Conservation (phyloP, 1,140 invertebrate species). For the Megalopta genalis region DNA sequence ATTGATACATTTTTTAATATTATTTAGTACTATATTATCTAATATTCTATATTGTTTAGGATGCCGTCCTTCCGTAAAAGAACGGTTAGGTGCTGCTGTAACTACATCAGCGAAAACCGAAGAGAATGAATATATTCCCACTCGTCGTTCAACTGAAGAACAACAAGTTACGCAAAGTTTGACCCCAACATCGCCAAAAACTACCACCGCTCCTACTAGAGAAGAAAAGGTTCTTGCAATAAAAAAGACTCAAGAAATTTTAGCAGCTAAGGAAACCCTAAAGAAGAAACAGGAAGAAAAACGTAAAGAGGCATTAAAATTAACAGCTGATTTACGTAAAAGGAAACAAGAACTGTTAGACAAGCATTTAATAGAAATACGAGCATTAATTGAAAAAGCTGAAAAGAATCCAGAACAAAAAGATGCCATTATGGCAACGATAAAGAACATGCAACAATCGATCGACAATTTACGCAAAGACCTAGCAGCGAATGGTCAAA, state of each 20-base stretch:
- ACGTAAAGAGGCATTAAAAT: conserved; percentile 85
- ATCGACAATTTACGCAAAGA: conserved; percentile 89
- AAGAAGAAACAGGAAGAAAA: conserved; percentile 86
- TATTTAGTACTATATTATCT: background rate
- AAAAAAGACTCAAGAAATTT: conserved; percentile 84
- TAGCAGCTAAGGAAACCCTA: conserved; percentile 82
- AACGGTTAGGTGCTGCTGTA: conserved; percentile 74
- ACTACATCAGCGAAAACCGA: conserved; percentile 69
- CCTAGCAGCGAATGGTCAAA: conserved; percentile 79
- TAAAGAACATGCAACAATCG: conserved; percentile 87
- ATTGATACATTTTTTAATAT: background rate
- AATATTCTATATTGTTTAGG: conserved; percentile 40
- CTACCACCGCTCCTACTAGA: conserved; percentile 59
- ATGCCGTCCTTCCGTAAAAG: conserved; percentile 76
- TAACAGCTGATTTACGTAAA: conserved; percentile 87
- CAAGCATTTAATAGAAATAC: conserved; percentile 89
- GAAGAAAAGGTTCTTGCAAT: conserved; percentile 81
- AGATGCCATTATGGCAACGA: conserved; percentile 85
- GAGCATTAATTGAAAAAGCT: conserved; percentile 86
- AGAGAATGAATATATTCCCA: conserved; percentile 77
- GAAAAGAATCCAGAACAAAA: conserved; percentile 87
- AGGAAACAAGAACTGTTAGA: conserved; percentile 89
- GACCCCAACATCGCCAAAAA: conserved; percentile 57
- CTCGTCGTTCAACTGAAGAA: conserved; percentile 74
- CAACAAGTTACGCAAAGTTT: conserved; percentile 60